Base-by-base conservation (phyloP, 2,113 vertebrate species). In the Pandion haliaetus region DNA sequence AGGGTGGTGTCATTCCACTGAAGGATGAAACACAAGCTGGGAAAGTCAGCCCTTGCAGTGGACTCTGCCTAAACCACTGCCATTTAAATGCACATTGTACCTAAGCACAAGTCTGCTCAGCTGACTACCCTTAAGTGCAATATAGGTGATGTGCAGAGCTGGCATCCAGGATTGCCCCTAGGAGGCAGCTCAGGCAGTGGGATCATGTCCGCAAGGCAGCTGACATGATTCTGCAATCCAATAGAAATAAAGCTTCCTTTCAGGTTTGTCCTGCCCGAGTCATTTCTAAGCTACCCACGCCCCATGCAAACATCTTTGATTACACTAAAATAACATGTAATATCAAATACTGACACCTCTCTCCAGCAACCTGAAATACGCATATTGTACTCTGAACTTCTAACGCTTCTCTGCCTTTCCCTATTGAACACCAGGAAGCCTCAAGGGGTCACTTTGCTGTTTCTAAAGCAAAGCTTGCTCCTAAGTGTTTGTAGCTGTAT, bases 51-150 rank as follows among this genome's bases (percentile, higher is more conserved):
- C 45, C 50, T 26, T 44, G 65, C 28, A 12, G 26, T 2, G 24
- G 11, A 50, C 47, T 54, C 72, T 65, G 29, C 36, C 72, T 21
- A 71, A 81, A 29, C 14, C 32, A 45, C 21, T 66, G 80, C 77
- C 47, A 70, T 21, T 52, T 80, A 82, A 79, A 74, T 5, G 13
- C 19, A 36, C 12, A 0, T 12, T 71, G 18, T 20, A 11, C 0
- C 0, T 54, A 45, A 58, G 34, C 36, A 38, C 0, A 0, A 72
- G 26, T 18, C 74, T 57, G 28, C 59, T 70, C 45, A 58, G 83
- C 71, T 70, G 65, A 47, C 85, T 40, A 14, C 61, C 10, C 62
- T 79, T 32, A 23, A 58, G 47, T 49, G 42, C 58, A 40, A 25
- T 5, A n/a, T 7, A 15, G 31, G 20, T 13, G 14, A 34, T 23